Evolutionary conservation across 2,797 vertebrate genomes (phyloP).

Genomic region (Hypotaenidia philippensis): DNA sequence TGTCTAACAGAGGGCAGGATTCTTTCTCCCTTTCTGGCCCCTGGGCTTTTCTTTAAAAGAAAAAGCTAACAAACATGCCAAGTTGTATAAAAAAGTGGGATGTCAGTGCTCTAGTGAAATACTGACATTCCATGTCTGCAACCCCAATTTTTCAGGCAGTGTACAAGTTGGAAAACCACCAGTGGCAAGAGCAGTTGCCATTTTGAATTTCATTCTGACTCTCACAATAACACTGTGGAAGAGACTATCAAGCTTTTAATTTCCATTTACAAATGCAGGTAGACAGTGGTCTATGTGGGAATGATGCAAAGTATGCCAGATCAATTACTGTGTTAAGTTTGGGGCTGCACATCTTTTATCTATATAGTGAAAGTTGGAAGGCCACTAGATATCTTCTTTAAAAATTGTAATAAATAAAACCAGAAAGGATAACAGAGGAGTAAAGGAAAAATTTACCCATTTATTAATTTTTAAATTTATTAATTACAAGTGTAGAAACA

Average conservation of each 20-base stretch:
- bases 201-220: slow-evolving; percentile 66
- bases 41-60: slow-evolving; percentile 71
- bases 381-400: neutral
- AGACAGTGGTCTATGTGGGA: slow-evolving; percentile 61
- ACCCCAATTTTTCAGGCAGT: slow-evolving; percentile 49
- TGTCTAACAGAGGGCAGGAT: slow-evolving; percentile 25
- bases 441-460: neutral
- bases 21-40: slow-evolving; percentile 61
- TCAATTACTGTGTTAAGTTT: slow-evolving; percentile 5
- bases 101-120: slow-evolving; percentile 57
- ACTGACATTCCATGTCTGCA: slow-evolving; percentile 53
- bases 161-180: slow-evolving; percentile 75
- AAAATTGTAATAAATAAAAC: neutral
- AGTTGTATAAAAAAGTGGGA: slow-evolving; percentile 64
- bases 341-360: neutral
- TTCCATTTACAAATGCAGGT: slow-evolving; percentile 62
- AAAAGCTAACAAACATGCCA: slow-evolving; percentile 74
- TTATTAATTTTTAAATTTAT: neutral
- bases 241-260: slow-evolving; percentile 44
- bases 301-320: slow-evolving; percentile 23
- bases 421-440: neutral
- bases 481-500: neutral
- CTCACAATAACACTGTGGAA: neutral
- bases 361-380: neutral
- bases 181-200: slow-evolving; percentile 84